Percentiles rank a stretch among this genome's conserved stretches.
phyloP scores from a whole-genome alignment of 2,888 invertebrate genomes.

The Cepaea hortensis region DNA sequence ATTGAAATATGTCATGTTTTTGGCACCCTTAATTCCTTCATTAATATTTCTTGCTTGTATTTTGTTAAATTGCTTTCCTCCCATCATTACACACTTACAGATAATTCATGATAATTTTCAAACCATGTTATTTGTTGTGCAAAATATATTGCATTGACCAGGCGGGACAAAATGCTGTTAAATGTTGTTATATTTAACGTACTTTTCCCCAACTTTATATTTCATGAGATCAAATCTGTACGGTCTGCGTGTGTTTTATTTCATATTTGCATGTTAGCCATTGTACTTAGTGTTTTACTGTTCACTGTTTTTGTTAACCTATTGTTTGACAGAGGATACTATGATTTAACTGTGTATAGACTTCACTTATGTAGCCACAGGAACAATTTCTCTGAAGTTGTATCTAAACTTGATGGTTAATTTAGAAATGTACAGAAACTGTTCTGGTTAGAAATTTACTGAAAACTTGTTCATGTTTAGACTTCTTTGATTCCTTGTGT shows the following conservation, averaged over 20 bases:
- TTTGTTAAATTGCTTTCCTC: too few relatives aligned
- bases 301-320: not conserved
- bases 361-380: too few relatives aligned
- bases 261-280: not conserved
- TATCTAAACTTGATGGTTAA: too few relatives aligned
- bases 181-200: not conserved
- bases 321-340: not conserved
- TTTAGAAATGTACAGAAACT: too few relatives aligned
- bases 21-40: too few relatives aligned
- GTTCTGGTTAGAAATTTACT: too few relatives aligned
- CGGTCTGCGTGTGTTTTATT: not conserved
- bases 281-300: not conserved
- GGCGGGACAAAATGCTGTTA: not conserved
- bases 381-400: too few relatives aligned
- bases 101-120: slow-evolving; percentile 1
- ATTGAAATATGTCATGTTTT: too few relatives aligned
- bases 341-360: not conserved
- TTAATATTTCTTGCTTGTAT: too few relatives aligned
- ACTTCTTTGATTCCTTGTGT: too few relatives aligned
- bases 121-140: not conserved
- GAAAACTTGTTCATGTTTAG: too few relatives aligned
- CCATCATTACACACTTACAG: not conserved
- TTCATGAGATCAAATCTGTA: not conserved
- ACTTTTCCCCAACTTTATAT: not conserved
- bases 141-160: slow-evolving; percentile 11